Conservation (phyloP, 1,140 invertebrate species). For the Stegodyphus dumicola region DNA sequence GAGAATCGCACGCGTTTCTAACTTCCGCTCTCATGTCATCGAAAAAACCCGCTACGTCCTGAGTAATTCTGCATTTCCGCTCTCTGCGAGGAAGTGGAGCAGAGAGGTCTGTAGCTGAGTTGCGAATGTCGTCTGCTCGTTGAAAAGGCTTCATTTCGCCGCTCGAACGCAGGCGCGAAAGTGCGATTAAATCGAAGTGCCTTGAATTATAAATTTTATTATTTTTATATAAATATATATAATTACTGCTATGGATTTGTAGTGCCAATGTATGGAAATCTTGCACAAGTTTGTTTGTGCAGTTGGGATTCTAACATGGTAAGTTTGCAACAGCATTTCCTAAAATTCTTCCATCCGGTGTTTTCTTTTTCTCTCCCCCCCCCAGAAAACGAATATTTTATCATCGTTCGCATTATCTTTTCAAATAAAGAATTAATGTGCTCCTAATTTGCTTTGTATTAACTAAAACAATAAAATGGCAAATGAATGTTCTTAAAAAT, state of each 20-base stretch:
- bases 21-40: not conserved
- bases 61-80: not conserved
- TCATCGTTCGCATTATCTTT: too few species aligned
- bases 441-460: too few species aligned
- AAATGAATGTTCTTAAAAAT: too few species aligned
- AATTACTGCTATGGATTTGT: not conserved
- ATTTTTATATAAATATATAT: not conserved
- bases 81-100: not conserved
- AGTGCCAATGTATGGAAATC: not conserved
- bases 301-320: slow-evolving; percentile 2
- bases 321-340: not conserved
- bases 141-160: not conserved
- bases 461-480: too few species aligned
- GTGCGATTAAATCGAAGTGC: not conserved
- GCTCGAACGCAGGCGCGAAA: not conserved
- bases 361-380: too few species aligned
- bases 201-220: not conserved
- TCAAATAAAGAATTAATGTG: too few species aligned
- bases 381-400: too few species aligned
- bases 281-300: not conserved
- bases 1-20: not conserved
- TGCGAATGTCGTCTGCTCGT: not conserved
- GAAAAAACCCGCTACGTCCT: slow-evolving; percentile 1
- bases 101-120: not conserved
- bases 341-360: too few species aligned